Percentiles rank a stretch among this genome's conserved stretches.
Evolutionary conservation across 2,888 invertebrate genomes (phyloP).

Genomic region (Lingula anatina): DNA sequence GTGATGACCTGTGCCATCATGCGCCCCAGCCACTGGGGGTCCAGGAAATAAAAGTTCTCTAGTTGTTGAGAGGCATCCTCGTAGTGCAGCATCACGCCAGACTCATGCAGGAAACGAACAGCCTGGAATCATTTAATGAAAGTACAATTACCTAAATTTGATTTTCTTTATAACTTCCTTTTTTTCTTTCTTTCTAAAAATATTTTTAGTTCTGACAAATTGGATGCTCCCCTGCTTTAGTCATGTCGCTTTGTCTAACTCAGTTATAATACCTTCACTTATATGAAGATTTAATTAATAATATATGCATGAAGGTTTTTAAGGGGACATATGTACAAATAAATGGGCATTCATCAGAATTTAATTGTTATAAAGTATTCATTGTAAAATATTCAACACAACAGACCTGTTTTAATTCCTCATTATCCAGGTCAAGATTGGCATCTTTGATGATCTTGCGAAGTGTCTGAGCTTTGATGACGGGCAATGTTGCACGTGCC

Average conservation of each 20-base stretch:
- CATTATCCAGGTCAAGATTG: conserved; percentile 28
- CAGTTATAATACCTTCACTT: too few species aligned
- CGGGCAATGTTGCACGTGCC: conserved; percentile 24
- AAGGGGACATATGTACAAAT: too few species aligned
- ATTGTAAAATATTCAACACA: too few species aligned
- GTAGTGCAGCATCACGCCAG: conserved; percentile 42
- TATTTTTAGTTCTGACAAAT: background rate
- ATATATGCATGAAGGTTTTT: too few species aligned
- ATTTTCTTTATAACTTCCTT: background rate
- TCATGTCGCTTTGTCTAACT: background rate
- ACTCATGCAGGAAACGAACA: conserved; percentile 40
- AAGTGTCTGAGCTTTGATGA: conserved; percentile 28
- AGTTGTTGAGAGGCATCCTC: conserved; percentile 37
- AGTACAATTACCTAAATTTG: background rate
- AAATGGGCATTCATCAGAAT: too few species aligned
- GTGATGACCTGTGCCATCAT: conserved; percentile 49
- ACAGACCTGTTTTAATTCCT: conserved; percentile 1
- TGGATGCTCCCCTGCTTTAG: background rate
- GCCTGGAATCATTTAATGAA: conserved; percentile 21
- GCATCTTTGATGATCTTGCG: conserved; percentile 26
- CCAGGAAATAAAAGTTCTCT: conserved; percentile 42
- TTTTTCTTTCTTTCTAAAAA: background rate
- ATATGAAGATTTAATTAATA: too few species aligned
- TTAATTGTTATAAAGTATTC: too few species aligned
- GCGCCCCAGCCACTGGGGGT: conserved; percentile 46